Evolutionary conservation across 2,888 invertebrate species (phyloP).

Genomic region (Melinaea marsaeus): DNA sequence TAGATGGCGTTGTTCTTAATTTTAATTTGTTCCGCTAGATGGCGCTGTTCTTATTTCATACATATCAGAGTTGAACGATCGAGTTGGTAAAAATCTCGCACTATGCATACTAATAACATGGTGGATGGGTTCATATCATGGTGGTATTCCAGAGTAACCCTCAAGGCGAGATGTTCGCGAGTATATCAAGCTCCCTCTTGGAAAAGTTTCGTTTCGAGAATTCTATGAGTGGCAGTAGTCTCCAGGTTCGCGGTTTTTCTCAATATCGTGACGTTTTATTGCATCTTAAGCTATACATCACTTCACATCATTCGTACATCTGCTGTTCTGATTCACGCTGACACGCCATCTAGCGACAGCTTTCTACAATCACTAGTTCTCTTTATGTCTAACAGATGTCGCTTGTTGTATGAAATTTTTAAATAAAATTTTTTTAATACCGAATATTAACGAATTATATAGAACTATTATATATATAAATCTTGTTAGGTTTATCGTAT

Average conservation of each 20-base stretch:
- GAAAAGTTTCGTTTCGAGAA: constrained; percentile 88
- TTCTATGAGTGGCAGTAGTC: constrained; percentile 86
- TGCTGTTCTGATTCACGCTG: constrained; percentile 7
- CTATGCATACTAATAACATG: constrained; percentile 32
- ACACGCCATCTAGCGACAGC: constrained; percentile 26
- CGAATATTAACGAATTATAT: too few species aligned
- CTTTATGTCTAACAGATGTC: constrained; percentile 22
- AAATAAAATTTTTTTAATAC: not conserved
- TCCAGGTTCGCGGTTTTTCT: constrained; percentile 80
- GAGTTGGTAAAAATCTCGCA: too few species aligned
- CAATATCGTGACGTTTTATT: constrained; percentile 44
- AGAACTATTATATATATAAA: too few species aligned
- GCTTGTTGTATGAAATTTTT: constrained; percentile 10
- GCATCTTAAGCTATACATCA: constrained; percentile 31
- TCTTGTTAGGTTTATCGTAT: too few species aligned
- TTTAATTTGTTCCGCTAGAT: too few species aligned
- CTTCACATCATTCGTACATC: constrained; percentile 20
- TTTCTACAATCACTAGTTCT: constrained; percentile 11
- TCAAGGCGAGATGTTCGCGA: constrained; percentile 89
- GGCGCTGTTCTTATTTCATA: too few species aligned
- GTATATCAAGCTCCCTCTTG: constrained; percentile 88
- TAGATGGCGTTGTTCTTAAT: too few species aligned
- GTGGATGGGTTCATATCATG: constrained; percentile 43
- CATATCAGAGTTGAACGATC: too few species aligned
- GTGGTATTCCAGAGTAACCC: constrained; percentile 82